Conservation (phyloP, 2,888 invertebrate species). For the Eucriotettix oculatus region DNA sequence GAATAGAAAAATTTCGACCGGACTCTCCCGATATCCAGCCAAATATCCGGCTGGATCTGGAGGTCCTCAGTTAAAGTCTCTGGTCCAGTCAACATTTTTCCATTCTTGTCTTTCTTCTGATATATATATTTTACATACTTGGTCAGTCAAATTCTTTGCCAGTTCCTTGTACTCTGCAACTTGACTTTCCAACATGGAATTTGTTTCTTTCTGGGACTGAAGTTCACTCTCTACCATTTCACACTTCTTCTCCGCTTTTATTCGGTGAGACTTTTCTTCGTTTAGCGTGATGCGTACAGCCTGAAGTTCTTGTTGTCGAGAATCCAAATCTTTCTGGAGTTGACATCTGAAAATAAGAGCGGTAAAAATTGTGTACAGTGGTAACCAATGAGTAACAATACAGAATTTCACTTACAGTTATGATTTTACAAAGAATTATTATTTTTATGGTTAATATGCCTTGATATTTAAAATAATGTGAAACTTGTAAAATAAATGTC, state of each 20-base stretch:
- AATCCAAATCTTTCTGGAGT: constrained; percentile 30
- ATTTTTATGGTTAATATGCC: too few species aligned
- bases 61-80: too few species aligned
- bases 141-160: constrained; percentile 22
- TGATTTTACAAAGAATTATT: too few species aligned
- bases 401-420: too few species aligned
- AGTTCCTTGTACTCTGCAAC: constrained; percentile 24
- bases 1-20: too few species aligned
- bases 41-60: too few species aligned
- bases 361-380: too few species aligned
- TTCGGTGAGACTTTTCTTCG: constrained; percentile 37
- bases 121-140: constrained; percentile 19
- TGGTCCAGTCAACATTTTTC: not conserved
- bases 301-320: constrained; percentile 28
- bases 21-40: too few species aligned
- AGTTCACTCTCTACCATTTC: constrained; percentile 25
- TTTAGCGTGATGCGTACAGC: constrained; percentile 28
- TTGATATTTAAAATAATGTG: too few species aligned
- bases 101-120: too few species aligned
- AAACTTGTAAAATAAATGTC: too few species aligned
- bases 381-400: too few species aligned
- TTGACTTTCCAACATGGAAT: constrained; percentile 16
- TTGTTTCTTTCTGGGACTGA: constrained; percentile 20
- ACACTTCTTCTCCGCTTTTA: constrained; percentile 35
- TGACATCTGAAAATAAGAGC: constrained; percentile 5